Evolutionary conservation across 2,888 invertebrate genomes (phyloP).

Genomic region (Cantharis rustica): DNA sequence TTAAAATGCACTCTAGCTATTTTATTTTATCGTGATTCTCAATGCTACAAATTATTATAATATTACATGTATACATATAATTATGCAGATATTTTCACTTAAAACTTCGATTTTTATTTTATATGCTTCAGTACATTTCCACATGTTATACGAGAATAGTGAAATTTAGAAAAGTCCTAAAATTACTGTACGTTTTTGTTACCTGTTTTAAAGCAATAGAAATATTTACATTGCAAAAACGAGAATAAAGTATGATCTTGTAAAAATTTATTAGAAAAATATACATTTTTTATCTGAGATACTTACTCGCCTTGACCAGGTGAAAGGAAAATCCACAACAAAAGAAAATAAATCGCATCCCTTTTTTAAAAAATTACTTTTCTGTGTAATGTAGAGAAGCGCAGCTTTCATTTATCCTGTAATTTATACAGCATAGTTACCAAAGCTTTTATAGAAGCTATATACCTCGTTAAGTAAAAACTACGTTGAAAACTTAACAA

Average conservation of each 20-base stretch:
- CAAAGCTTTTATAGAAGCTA: conserved; percentile 5
- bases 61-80: too few species aligned
- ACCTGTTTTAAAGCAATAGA: background rate
- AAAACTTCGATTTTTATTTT: background rate
- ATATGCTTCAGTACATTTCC: background rate
- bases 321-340: conserved; percentile 32
- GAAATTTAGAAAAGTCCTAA: background rate
- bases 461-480: conserved; percentile 1
- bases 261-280: conserved; percentile 13
- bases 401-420: conserved; percentile 12
- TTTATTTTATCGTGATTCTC: background rate
- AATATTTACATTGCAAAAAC: background rate
- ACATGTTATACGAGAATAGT: background rate
- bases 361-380: conserved; percentile 25
- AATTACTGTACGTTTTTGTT: background rate
- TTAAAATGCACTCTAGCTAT: background rate
- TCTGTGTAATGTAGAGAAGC: conserved; percentile 13
- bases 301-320: conserved; percentile 25
- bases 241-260: conserved; percentile 6
- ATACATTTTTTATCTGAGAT: conserved; percentile 10
- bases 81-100: background rate
- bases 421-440: conserved; percentile 18
- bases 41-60: too few species aligned
- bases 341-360: conserved; percentile 35
- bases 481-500: conserved; percentile 9